A percentile compares a stretch with the other conserved stretches of the same genome.
phyloP scores from a whole-genome alignment of 92 coral and sea anemone genomes.

The Paragorgia papillata region DNA sequence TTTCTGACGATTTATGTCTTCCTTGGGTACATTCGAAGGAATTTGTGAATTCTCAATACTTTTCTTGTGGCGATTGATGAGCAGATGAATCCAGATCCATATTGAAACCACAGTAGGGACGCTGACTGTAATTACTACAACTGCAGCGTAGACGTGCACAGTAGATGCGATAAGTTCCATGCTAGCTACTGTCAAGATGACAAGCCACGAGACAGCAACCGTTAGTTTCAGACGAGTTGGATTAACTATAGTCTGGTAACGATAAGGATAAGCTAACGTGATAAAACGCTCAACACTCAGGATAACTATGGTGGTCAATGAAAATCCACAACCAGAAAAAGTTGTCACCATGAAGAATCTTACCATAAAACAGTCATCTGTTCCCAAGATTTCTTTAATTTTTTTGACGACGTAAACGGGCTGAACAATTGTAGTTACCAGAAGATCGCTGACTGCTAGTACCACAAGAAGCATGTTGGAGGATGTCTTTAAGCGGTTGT shows the following conservation, averaged over 20 bases:
- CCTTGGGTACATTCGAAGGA: neutral
- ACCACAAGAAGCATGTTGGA: slow-evolving; percentile 7
- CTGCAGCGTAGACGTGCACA: neutral
- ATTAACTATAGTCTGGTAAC: slow-evolving; percentile 6
- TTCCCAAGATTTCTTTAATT: neutral
- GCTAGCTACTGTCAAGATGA: neutral
- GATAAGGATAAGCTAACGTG: slow-evolving; percentile 31
- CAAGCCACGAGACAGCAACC: neutral
- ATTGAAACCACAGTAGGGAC: neutral
- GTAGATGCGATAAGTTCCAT: neutral
- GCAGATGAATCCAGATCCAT: slow-evolving; percentile 35
- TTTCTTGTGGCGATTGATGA: slow-evolving; percentile 2
- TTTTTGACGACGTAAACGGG: neutral
- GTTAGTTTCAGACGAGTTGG: slow-evolving; percentile 4
- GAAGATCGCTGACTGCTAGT: neutral
- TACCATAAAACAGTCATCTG: neutral
- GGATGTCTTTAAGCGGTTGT: slow-evolving; percentile 20
- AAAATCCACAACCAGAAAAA: slow-evolving; percentile 18
- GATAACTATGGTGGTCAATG: slow-evolving; percentile 4
- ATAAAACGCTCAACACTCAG: slow-evolving; percentile 24
- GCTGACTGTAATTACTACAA: neutral
- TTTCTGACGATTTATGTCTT: neutral
- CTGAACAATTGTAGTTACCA: neutral
- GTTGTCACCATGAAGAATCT: neutral
- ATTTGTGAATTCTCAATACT: neutral